These are phyloP conservation scores for Epizoanthus rinbou DNA, from an alignment of 92 coral and sea anemone species.

Conservation along the genomic window DNA sequence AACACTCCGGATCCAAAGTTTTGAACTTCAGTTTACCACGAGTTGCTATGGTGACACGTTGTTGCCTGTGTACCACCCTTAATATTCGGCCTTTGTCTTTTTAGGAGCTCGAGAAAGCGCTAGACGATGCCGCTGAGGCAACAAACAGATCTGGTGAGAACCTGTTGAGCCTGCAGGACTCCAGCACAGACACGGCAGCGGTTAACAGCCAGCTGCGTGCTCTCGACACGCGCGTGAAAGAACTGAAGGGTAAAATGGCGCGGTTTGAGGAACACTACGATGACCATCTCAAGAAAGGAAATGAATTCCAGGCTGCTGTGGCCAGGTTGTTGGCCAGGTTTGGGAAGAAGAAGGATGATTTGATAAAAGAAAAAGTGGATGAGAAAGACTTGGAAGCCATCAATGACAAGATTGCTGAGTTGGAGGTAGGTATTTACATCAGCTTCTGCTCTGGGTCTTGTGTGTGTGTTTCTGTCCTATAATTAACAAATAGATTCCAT, in stretches of 20 bases:
- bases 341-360: constrained; percentile 74
- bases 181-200: constrained; percentile 81
- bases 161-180: constrained; percentile 73
- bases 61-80: background rate
- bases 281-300: constrained; percentile 79
- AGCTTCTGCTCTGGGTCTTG: background rate
- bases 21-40: no score
- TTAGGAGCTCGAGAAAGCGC: constrained; percentile 66
- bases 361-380: constrained; percentile 66
- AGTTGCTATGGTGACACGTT: background rate
- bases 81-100: background rate
- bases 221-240: constrained; percentile 82
- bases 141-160: constrained; percentile 64
- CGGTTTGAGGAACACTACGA: constrained; percentile 89
- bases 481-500: no score
- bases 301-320: constrained; percentile 85
- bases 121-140: constrained; percentile 53
- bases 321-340: constrained; percentile 79
- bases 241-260: constrained; percentile 71
- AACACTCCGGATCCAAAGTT: no score
- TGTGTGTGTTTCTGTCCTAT: background rate
- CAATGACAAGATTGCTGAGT: constrained; percentile 65
- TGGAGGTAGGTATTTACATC: constrained; percentile 65
- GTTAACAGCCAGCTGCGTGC: constrained; percentile 86
- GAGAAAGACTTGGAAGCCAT: constrained; percentile 73